Evolutionary conservation across 2,797 vertebrate species (phyloP), one percentile per base, ranked within the genome.

Genomic region (Falco naumanni): DNA sequence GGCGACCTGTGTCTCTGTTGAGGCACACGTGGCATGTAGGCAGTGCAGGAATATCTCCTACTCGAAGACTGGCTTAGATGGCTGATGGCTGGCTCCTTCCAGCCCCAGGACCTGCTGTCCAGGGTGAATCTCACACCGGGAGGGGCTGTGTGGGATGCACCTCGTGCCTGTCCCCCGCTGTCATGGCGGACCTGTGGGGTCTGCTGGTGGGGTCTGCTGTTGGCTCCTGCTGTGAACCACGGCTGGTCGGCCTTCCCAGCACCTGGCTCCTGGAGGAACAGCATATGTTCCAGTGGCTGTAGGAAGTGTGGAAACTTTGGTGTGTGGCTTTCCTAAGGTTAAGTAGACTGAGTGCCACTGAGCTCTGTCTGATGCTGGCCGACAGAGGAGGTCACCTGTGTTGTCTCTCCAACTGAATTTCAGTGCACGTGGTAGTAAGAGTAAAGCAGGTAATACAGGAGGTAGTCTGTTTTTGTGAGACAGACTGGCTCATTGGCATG

Each of bases 341-440:
- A 75, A 19, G 33, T 33, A 70, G 64, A 28, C 25, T 16, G 25
- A 33, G 45, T 71, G 50, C 59, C 3, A 11, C 82, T 56, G 75
- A 85, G 51, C 31, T 61, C 43, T 1, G 0, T n/a, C 54, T 69
- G 31, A 15, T 0, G 1, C 47, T 74, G 39, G 31, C 43, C 26
- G 18, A 5, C 0, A 0, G 20, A 41, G 47, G 7, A 65, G 15
- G 13, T 51, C 4, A 1, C 41, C 34, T 2, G 1, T 2, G 1
- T 61, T 83, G 17, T 54, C 6, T 57, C 15, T 92, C 22, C 51
- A 39, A 4, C 22, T 80, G 34, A 33, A 63, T 77, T 77, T 81
- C 47, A 47, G 17, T 43, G 70, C 31, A 9, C 1, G 0, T 60
- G 6, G 16, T 33, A 11, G 6, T 70, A 29, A 74, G 18, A 65